Evolutionary conservation across 2,888 invertebrate genomes (phyloP), one percentile per base, ranked within the genome.

Genomic region (Drosophila birchii): DNA sequence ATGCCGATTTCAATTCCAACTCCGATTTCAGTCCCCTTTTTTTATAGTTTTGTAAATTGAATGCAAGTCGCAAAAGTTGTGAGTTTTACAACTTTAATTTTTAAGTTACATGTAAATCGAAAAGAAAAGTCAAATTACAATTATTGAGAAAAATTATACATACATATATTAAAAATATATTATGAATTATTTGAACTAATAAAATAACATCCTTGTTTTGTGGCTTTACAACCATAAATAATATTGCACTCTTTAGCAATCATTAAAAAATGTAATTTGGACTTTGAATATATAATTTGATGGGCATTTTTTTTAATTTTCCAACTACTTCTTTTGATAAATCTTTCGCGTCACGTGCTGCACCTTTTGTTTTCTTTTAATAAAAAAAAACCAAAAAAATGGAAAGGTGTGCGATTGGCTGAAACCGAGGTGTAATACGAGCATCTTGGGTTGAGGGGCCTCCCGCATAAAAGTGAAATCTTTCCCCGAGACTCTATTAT

Each of bases 401-500:
- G 55, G 39, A 60, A 58, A 47, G 29, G 44, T 18, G 29, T 63
- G 69, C 51, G 53, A 43, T 51, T 57, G 23, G 5, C 18, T 51
- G 45, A 9, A 26, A 32, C 23, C 23, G 8, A 29, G 36, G n/a
- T 26, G 36, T 60, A 39, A 36, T 23, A 23, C 29, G 36, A 51
- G 6, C 36, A 18, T 49, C 26, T 51, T 53, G 18, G 38, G 54
- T 12, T 14, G 58, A 45, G 59, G 67, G 51, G 68, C 62, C 80
- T 54, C 68, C 75, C 78, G 54, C 76, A 53, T 78, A 86, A 87
- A 84, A 84, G 83, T 89, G 89, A 84, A 84, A 84, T 87, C 85
- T 89, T 84, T 53, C 39, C 51, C 51, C 51, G 20, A 51, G 51
- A 32, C 45, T 55, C 72, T 70, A 72, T 88, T 80, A 83, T 82